Base-by-base conservation (phyloP, 2,113 vertebrate species). In the Chamaetylas fuelleborni region DNA sequence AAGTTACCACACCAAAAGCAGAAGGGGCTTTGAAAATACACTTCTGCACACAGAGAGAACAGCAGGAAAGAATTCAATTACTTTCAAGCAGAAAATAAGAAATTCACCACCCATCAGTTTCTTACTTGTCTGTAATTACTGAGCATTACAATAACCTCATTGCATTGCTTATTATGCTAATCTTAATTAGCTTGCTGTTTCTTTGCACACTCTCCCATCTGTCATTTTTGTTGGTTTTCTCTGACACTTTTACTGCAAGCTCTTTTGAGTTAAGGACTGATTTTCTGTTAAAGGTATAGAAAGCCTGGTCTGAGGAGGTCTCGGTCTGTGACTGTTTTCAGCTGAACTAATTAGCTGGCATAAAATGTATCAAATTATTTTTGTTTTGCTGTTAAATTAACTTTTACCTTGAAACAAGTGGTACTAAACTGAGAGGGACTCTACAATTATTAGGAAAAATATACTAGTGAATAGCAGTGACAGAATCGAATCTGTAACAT, bases 91-190 rank as follows among this genome's bases (percentile, higher is more conserved):
- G 85, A 94, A 95, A 95, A 91, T 72, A 87, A 81, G 81, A 85
- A 85, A 91, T 93, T 82, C 85, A 61, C 43, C 36, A 22, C 57
- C 85, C 90, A 76, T 90, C 85, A 82, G 69, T 61, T 81, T 72
- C 84, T 82, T 91, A 56, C 87, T 64, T 79, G 65, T 84, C 65
- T 85, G 57, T 89, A 95, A 91, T 94, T 94, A 91, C 87, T n/a
- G 57, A 87, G 74, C 84, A 69, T 90, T 60, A 79, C 78, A 94
- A 72, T 82, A 92, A 82, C 57, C 48, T 82, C 78, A 60, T 0
- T 79, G 87, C 19, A 2, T 76, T 85, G 92, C 74, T 89, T 84
- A 82, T 91, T 93, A 94, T 92, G 90, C 74, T 86, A 80, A 93
- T 90, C 81, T 62, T 91, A 85, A 92, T 65, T 93, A 86, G 74